phyloP scores from a whole-genome alignment of 2,888 invertebrate species.

The Heteromurus nitidus region DNA sequence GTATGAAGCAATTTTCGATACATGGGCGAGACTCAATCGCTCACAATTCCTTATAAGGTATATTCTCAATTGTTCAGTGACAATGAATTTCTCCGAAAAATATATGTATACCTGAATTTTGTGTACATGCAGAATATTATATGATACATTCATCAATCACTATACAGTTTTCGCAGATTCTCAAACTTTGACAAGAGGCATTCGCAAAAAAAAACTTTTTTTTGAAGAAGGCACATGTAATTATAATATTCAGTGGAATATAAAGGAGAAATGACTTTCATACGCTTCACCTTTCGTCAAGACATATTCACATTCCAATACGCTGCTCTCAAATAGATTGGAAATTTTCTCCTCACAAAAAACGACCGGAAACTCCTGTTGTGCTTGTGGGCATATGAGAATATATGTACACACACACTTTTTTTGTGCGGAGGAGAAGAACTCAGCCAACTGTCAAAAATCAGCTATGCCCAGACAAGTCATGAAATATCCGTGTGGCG shows the following conservation, averaged over 20 bases:
- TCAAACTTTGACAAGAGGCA: background rate
- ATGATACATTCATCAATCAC: constrained; percentile 10
- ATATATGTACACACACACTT: background rate
- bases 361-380: constrained; percentile 44
- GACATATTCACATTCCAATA: too few species aligned
- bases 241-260: too few species aligned
- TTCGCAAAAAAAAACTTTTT: background rate
- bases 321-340: background rate
- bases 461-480: constrained; percentile 57
- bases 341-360: background rate
- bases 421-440: constrained; percentile 4
- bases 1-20: too few species aligned
- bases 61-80: background rate
- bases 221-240: background rate
- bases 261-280: background rate
- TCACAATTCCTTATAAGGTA: background rate
- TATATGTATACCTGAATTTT: background rate
- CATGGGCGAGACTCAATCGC: background rate
- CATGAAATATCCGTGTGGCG: constrained; percentile 34
- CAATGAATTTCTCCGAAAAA: constrained; percentile 44
- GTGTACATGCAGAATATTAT: background rate
- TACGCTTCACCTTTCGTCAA: background rate
- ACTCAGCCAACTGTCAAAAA: constrained; percentile 60
- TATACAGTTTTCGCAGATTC: background rate
- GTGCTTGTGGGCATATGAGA: background rate